Evolutionary conservation across 2,888 invertebrate genomes (phyloP).

Genomic region (Monopis laevigella): DNA sequence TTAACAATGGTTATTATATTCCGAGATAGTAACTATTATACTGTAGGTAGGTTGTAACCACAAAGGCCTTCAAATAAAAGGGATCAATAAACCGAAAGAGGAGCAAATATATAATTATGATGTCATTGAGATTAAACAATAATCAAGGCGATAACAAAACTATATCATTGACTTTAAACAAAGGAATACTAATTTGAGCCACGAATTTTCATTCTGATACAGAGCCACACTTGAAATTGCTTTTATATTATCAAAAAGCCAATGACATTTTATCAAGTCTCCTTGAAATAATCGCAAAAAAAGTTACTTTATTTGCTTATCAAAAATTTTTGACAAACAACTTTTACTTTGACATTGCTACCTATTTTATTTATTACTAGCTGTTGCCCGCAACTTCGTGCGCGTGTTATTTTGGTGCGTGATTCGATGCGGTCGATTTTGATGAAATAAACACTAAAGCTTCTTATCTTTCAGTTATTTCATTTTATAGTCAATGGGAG

Average conservation of each 20-base stretch:
- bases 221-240: constrained; percentile 25
- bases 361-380: background rate
- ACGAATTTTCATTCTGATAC: constrained; percentile 3
- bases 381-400: no score
- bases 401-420: no score
- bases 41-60: no score
- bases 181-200: constrained; percentile 5
- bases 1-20: no score
- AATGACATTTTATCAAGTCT: constrained; percentile 50
- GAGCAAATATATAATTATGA: background rate
- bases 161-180: constrained; percentile 4
- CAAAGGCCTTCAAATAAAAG: no score
- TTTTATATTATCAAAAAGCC: constrained; percentile 43
- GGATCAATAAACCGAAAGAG: no score
- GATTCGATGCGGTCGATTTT: no score
- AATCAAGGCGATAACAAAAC: constrained; percentile 1
- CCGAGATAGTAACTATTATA: no score
- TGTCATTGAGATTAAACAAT: background rate
- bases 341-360: background rate
- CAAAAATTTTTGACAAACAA: background rate
- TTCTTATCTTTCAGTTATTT: no score
- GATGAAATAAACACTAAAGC: no score
- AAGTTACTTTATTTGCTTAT: no score
- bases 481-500: no score
- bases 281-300: constrained; percentile 51